These are phyloP conservation scores for Belonocnema kinseyi DNA, from an alignment of 1,140 invertebrate species.

Conservation along the genomic window DNA sequence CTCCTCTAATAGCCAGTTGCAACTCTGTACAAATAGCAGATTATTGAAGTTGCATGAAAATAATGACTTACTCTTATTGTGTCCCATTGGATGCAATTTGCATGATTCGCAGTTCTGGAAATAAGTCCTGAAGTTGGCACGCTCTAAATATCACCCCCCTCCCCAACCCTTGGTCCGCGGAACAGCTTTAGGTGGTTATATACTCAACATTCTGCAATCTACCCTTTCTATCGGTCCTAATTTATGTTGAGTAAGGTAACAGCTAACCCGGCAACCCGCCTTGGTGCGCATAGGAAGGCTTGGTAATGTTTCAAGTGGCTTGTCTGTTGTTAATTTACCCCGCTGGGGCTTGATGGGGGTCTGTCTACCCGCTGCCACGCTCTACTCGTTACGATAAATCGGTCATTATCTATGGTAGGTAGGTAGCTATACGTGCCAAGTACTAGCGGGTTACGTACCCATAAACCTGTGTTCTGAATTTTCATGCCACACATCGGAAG, in stretches of 20 bases:
- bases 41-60: no score
- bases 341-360: slow-evolving; percentile 67
- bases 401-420: slow-evolving; percentile 58
- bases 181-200: slow-evolving; percentile 64
- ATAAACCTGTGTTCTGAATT: background rate
- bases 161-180: slow-evolving; percentile 16
- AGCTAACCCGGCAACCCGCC: slow-evolving; percentile 59
- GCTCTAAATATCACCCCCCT: slow-evolving; percentile 41
- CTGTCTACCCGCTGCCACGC: slow-evolving; percentile 64
- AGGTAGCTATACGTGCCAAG: slow-evolving; percentile 39
- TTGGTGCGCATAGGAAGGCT: slow-evolving; percentile 67
- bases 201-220: slow-evolving; percentile 74
- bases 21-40: no score
- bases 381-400: slow-evolving; percentile 69
- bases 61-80: background rate
- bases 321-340: slow-evolving; percentile 75
- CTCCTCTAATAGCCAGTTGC: no score
- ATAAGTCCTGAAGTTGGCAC: slow-evolving; percentile 29
- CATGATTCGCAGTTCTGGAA: slow-evolving; percentile 13
- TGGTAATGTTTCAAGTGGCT: slow-evolving; percentile 75
- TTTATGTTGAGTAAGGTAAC: slow-evolving; percentile 74
- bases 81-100: slow-evolving; percentile 6
- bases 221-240: slow-evolving; percentile 74
- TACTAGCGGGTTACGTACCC: slow-evolving; percentile 4
- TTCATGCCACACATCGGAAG: no score